These are phyloP conservation scores for Ormyrus thymus DNA, from an alignment of 2,888 invertebrate genomes.

Conservation along the genomic window DNA sequence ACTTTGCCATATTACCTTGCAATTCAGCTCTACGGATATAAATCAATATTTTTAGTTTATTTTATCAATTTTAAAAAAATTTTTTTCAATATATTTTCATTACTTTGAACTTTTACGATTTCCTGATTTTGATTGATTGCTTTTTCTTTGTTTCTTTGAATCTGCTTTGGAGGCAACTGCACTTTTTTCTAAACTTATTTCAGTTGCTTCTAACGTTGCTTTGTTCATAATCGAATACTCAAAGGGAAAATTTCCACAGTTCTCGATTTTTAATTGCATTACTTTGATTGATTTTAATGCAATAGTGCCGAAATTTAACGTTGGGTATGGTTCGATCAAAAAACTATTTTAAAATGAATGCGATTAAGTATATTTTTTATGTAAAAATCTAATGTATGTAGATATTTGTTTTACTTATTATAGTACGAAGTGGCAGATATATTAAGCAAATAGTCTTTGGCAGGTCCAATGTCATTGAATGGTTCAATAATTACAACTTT, in stretches of 20 bases:
- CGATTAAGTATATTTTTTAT: background rate
- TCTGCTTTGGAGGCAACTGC: background rate
- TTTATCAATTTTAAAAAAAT: background rate
- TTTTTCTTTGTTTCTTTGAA: slow-evolving; percentile 18
- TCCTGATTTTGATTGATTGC: slow-evolving; percentile 45
- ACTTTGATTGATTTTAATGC: slow-evolving; percentile 76
- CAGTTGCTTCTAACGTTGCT: background rate
- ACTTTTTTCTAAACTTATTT: background rate
- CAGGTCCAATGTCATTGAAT: slow-evolving; percentile 24
- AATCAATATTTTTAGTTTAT: background rate
- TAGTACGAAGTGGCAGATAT: slow-evolving; percentile 43
- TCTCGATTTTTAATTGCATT: slow-evolving; percentile 78
- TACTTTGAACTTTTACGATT: slow-evolving; percentile 50
- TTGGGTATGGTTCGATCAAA: slow-evolving; percentile 78
- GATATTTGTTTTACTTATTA: slow-evolving; percentile 32
- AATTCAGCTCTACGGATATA: background rate
- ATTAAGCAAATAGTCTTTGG: slow-evolving; percentile 10
- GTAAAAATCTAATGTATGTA: background rate
- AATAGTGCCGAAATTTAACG: slow-evolving; percentile 79
- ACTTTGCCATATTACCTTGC: slow-evolving; percentile 57
- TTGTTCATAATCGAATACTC: slow-evolving; percentile 65
- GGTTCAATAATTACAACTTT: slow-evolving; percentile 41
- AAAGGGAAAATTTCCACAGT: slow-evolving; percentile 79
- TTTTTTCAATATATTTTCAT: slow-evolving; percentile 37
- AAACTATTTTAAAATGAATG: slow-evolving; percentile 73